A percentile compares a stretch with the other conserved stretches of the same genome.
phyloP scores from a whole-genome alignment of 2,888 invertebrate species.

The Acrocyrtus sp. region DNA sequence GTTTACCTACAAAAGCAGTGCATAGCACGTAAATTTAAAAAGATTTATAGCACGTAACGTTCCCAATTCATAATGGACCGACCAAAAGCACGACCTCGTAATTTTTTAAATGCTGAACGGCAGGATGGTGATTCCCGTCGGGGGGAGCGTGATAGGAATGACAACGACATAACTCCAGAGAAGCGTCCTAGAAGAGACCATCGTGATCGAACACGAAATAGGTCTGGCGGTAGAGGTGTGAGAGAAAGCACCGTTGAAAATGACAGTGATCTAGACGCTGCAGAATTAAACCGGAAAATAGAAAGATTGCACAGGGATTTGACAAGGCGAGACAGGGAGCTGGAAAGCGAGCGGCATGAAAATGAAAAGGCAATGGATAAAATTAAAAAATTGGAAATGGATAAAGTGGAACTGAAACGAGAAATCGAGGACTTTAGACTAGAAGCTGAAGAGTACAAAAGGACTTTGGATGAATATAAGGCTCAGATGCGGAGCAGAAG shows the following conservation, averaged over 20 bases:
- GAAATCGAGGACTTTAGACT: conserved; percentile 69
- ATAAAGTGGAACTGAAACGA: conserved; percentile 68
- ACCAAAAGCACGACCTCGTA: conserved; percentile 45
- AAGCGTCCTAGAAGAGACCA: conserved; percentile 28
- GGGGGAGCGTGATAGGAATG: conserved; percentile 17
- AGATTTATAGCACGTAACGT: too few species aligned
- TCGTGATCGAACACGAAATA: conserved; percentile 23
- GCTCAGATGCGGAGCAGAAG: conserved; percentile 38
- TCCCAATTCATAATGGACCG: conserved; percentile 48
- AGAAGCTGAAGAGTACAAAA: conserved; percentile 65
- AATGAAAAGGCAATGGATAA: conserved; percentile 57
- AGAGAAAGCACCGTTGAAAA: conserved; percentile 45
- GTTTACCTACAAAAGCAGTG: background rate
- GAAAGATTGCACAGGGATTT: conserved; percentile 59
- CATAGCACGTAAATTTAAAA: too few species aligned
- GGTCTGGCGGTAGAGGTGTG: background rate
- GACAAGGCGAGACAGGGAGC: conserved; percentile 58
- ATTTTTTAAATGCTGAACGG: conserved; percentile 22
- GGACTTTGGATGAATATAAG: conserved; percentile 64
- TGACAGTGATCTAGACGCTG: conserved; percentile 50
- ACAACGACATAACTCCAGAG: conserved; percentile 34
- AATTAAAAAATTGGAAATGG: conserved; percentile 67
- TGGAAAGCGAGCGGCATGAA: conserved; percentile 61
- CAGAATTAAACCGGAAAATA: conserved; percentile 57
- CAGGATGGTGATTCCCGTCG: background rate